phyloP scores from a whole-genome alignment of 1,140 invertebrate species.

The Neocloeon triangulifer region DNA sequence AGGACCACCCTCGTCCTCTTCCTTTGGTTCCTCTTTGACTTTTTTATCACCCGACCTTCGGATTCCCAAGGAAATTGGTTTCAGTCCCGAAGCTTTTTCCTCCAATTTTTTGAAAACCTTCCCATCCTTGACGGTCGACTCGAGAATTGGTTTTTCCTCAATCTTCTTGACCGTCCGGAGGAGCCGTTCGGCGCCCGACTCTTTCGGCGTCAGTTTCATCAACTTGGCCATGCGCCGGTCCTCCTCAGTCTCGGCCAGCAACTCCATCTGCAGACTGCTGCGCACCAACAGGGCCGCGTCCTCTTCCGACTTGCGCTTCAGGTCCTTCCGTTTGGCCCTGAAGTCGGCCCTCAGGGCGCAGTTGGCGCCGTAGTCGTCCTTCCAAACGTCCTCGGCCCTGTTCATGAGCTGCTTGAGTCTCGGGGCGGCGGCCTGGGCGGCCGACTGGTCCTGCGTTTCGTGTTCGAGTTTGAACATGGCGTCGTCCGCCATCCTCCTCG shows the following conservation, averaged over 20 bases:
- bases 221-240: slow-evolving; percentile 57
- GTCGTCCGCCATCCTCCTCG: slow-evolving; percentile 72
- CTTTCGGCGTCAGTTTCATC: slow-evolving; percentile 39
- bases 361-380: slow-evolving; percentile 81
- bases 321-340: slow-evolving; percentile 51
- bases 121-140: no score
- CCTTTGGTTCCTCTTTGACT: no score
- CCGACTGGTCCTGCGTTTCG: slow-evolving; percentile 53
- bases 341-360: slow-evolving; percentile 56
- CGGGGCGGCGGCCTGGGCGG: slow-evolving; percentile 43
- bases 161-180: no score
- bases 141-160: no score
- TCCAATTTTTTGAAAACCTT: no score
- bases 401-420: slow-evolving; percentile 48
- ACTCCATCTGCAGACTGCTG: slow-evolving; percentile 48
- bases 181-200: no score
- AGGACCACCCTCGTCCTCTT: no score
- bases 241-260: slow-evolving; percentile 55
- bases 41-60: no score
- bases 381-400: slow-evolving; percentile 54
- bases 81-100: no score
- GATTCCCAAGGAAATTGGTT: no score
- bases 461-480: slow-evolving; percentile 94
- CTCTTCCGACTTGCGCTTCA: slow-evolving; percentile 36
- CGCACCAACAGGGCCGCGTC: slow-evolving; percentile 54